Percentiles rank a stretch among this genome's conserved stretches.
phyloP scores from a whole-genome alignment of 2,113 vertebrate genomes.

The Microcebus griseorufus region DNA sequence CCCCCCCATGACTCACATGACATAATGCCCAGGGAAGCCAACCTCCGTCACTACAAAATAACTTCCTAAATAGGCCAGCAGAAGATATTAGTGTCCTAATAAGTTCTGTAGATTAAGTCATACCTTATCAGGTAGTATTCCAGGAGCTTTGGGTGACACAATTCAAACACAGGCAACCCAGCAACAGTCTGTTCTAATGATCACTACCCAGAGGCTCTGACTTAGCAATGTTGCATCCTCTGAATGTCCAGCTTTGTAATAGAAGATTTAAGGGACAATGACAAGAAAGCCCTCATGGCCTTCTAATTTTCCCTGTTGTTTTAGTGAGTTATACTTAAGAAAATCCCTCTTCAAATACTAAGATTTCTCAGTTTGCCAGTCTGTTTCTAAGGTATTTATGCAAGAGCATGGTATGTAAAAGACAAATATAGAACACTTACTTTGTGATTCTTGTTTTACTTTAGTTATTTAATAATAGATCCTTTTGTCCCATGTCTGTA shows the following conservation, averaged over 20 bases:
- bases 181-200: not conserved
- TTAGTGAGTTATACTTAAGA: not conserved
- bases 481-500: too few species aligned
- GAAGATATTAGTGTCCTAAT: not conserved
- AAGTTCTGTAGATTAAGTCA: not conserved
- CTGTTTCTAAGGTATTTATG: not conserved
- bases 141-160: not conserved
- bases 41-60: not conserved
- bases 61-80: constrained; percentile 34
- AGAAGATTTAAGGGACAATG: not conserved
- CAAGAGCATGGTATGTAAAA: not conserved
- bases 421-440: too few species aligned
- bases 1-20: not conserved
- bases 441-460: not conserved
- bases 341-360: not conserved
- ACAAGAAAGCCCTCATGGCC: not conserved
- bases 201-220: not conserved
- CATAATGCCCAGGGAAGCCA: not conserved
- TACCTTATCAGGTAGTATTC: not conserved
- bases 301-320: fast-evolving
- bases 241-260: not conserved
- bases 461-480: not conserved
- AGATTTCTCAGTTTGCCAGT: not conserved
- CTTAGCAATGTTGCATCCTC: not conserved
- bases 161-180: not conserved